Percentiles rank a stretch among this genome's conserved stretches.
phyloP scores from a whole-genome alignment of 2,113 vertebrate genomes.

The Gnathonemus echidnorhynchus region DNA sequence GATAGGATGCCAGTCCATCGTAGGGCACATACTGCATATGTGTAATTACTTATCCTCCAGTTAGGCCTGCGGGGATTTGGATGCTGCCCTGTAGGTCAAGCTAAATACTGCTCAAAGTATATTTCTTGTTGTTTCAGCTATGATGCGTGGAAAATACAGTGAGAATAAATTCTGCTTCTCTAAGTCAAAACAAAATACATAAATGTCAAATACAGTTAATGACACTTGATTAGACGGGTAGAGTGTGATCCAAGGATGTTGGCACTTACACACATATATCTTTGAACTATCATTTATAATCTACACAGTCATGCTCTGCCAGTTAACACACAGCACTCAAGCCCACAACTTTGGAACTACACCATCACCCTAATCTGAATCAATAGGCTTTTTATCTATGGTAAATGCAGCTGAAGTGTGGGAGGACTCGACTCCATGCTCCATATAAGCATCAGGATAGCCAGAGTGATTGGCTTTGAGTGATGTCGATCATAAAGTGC shows the following conservation, averaged over 20 bases:
- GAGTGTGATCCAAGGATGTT: neutral
- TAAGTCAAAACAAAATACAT: neutral
- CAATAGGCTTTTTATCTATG: neutral
- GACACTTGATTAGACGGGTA: neutral
- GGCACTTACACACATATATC: neutral
- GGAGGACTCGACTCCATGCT: neutral
- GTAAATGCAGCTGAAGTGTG: neutral
- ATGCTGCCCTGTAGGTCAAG: neutral
- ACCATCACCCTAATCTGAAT: neutral
- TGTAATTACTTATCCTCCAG: neutral
- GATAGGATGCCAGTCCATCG: neutral
- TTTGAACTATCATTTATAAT: neutral
- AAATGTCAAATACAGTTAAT: neutral
- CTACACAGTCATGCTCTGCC: neutral
- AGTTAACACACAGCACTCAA: neutral
- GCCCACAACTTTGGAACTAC: neutral
- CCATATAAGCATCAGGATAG: neutral
- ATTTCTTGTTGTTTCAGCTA: neutral
- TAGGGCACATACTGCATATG: neutral
- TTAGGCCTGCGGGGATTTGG: neutral
- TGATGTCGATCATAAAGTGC: neutral
- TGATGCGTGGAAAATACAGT: neutral
- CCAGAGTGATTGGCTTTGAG: neutral
- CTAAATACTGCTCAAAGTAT: neutral
- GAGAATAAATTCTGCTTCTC: neutral